Conservation (phyloP, 2,113 vertebrate genomes). For the Rhabdomys dilectus region DNA sequence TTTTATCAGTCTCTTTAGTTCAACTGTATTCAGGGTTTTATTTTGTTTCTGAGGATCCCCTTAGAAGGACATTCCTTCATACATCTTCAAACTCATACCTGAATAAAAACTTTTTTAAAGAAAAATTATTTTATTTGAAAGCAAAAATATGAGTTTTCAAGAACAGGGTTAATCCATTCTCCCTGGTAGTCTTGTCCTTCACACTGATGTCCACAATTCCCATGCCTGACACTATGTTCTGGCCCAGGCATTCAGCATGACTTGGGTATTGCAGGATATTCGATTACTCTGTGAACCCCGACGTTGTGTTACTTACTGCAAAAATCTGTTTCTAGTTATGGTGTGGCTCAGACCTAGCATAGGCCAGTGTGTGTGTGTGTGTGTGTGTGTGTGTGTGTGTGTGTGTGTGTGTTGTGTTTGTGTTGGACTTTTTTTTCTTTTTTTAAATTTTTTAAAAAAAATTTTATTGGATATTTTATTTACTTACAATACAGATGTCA, state of each 20-base stretch:
- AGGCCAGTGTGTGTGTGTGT: too few relatives aligned
- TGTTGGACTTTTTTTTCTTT: too few relatives aligned
- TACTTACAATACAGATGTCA: too few relatives aligned
- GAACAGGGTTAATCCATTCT: background rate
- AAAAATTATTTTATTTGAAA: background rate
- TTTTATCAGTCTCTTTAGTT: background rate
- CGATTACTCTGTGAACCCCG: too few relatives aligned
- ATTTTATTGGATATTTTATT: too few relatives aligned
- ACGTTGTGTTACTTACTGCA: too few relatives aligned
- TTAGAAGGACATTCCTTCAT: background rate
- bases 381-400: too few relatives aligned
- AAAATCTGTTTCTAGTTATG: too few relatives aligned
- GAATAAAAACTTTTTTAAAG: background rate
- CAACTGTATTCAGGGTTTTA: background rate
- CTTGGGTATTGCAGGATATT: background rate
- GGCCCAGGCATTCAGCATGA: background rate
- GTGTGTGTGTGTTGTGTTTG: too few relatives aligned
- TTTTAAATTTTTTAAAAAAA: too few relatives aligned
- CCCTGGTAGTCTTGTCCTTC: background rate
- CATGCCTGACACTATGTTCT: background rate
- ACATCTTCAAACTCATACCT: conserved; percentile 9
- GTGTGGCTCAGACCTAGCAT: too few relatives aligned
- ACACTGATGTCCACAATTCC: background rate
- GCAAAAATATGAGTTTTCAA: background rate
- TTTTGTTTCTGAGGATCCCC: background rate